Evolutionary conservation across 2,888 invertebrate genomes (phyloP).

Genomic region (Rhagonycha fulva): DNA sequence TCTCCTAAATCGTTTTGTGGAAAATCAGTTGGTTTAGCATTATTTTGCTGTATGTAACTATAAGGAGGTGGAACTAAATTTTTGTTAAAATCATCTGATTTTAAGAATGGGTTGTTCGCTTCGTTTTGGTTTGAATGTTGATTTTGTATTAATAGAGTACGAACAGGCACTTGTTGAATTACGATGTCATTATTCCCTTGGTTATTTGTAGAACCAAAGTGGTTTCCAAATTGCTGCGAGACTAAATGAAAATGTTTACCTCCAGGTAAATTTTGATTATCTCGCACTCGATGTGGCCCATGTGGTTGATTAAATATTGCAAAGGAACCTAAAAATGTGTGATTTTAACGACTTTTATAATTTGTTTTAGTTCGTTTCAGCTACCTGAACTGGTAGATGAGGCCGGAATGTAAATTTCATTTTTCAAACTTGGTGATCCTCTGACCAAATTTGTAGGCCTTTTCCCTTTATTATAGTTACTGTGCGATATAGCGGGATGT

Average conservation of each 20-base stretch:
- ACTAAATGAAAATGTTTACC: conserved; percentile 54
- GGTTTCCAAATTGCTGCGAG: conserved; percentile 50
- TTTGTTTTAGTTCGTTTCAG: neutral
- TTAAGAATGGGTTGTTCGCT: conserved; percentile 39
- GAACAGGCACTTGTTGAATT: conserved; percentile 50
- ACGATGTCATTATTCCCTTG: conserved; percentile 32
- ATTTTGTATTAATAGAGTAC: conserved; percentile 40
- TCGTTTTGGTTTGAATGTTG: conserved; percentile 41
- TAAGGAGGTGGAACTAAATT: conserved; percentile 58
- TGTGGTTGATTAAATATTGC: neutral
- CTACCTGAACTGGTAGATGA: conserved; percentile 41
- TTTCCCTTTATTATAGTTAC: conserved; percentile 29
- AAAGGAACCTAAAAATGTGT: neutral
- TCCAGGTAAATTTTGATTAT: conserved; percentile 30
- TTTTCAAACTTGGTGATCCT: conserved; percentile 40
- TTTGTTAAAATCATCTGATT: conserved; percentile 53
- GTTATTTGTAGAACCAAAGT: conserved; percentile 49
- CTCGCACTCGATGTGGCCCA: neutral
- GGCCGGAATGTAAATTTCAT: conserved; percentile 50
- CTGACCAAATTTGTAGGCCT: conserved; percentile 40
- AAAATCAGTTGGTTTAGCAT: conserved; percentile 20
- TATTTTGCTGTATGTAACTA: conserved; percentile 29
- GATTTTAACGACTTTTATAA: neutral
- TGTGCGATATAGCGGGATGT: conserved; percentile 48
- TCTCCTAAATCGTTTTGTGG: conserved; percentile 34